Conservation (phyloP, 1,140 invertebrate genomes). For the Lucilia cuprina region DNA sequence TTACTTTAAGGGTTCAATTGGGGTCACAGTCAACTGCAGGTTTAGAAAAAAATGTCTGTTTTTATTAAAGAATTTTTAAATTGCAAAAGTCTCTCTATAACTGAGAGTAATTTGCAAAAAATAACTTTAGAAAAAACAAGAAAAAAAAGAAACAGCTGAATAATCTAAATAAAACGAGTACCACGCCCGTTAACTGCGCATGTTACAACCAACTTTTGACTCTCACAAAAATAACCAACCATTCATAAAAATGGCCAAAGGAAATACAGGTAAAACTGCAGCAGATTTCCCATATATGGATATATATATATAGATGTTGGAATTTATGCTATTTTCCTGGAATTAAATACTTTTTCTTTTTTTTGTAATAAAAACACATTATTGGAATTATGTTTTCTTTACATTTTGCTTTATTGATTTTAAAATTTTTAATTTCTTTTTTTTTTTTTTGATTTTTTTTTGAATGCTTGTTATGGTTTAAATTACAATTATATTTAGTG, state of each 20-base stretch:
- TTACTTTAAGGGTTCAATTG: conserved; percentile 14
- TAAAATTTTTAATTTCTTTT: not conserved
- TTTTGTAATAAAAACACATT: not conserved
- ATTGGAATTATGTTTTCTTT: not conserved
- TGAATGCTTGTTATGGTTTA: conserved; percentile 1
- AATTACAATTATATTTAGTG: not conserved
- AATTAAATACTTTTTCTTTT: not conserved
- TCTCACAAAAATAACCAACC: not conserved
- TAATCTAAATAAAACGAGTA: not conserved
- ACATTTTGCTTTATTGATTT: not conserved
- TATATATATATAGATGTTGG: not conserved
- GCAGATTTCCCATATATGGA: not conserved
- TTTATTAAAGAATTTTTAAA: not conserved
- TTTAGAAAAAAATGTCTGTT: not conserved
- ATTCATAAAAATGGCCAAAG: not conserved
- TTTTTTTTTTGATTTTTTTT: not conserved
- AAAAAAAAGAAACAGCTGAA: conserved; percentile 2
- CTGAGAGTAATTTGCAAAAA: not conserved
- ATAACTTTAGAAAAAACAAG: too few species aligned
- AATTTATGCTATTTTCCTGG: not conserved
- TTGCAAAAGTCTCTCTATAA: not conserved
- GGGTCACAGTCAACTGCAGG: not conserved
- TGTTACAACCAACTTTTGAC: not conserved
- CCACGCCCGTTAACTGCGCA: conserved; percentile 22
- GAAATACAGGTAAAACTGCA: not conserved